Conservation (phyloP, 1,140 invertebrate genomes). For the Leptoteleia sp. region DNA sequence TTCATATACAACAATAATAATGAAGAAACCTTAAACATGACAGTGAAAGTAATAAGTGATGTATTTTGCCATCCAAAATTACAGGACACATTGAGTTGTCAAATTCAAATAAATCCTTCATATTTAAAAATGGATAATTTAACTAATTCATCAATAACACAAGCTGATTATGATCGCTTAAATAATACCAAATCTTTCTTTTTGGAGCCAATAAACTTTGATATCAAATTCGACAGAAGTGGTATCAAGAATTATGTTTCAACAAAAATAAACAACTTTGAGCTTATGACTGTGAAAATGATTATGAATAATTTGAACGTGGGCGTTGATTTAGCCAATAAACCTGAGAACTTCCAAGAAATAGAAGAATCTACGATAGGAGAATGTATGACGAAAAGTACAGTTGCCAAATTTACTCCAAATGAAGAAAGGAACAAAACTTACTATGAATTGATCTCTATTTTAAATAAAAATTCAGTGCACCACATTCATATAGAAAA, state of each 20-base stretch:
- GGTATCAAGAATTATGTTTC: conserved; percentile 8
- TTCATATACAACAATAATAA: no score
- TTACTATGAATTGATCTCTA: conserved; percentile 11
- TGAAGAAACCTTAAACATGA: no score
- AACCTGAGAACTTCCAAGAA: neutral
- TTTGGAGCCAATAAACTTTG: no score
- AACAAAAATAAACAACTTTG: neutral
- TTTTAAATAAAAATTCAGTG: conserved; percentile 9
- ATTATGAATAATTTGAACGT: conserved; percentile 17
- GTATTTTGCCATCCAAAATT: no score
- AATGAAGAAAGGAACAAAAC: neutral
- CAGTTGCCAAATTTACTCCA: conserved; percentile 2
- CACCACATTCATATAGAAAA: conserved; percentile 9
- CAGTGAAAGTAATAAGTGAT: no score
- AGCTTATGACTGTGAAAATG: neutral
- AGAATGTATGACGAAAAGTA: conserved; percentile 27
- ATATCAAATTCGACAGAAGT: conserved; percentile 9
- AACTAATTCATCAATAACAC: no score
- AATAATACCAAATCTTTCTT: no score
- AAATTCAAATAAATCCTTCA: no score
- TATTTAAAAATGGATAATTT: no score
- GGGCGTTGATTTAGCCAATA: conserved; percentile 7
- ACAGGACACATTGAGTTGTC: no score
- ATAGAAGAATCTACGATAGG: conserved; percentile 14
- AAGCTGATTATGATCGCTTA: no score